Evolutionary conservation across 2,888 invertebrate genomes (phyloP), one percentile per base, ranked within the genome.

Genomic region (Vanessa cardui): DNA sequence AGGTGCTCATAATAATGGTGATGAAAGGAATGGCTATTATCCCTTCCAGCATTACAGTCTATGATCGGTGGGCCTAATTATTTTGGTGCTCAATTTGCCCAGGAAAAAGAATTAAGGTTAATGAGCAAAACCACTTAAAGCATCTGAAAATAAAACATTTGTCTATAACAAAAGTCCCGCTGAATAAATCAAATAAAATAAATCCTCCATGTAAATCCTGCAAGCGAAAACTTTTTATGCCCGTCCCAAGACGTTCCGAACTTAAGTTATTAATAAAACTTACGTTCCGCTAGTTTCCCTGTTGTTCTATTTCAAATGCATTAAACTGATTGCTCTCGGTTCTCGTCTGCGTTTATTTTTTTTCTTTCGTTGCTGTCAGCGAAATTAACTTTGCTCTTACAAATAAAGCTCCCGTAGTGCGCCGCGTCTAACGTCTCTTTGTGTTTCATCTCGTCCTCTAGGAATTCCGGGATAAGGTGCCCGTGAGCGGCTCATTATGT

Each of bases 311-410:
- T 73, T 69, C 63, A 65, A 72, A 73, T 66, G 72, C 74, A 73
- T 73, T 72, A 73, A 69, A 72, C 64, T 67, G 72, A 74, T 73
- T 73, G 73, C 69, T 69, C 60, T 60, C 68, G 47, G 62, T 68
- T 31, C 58, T 44, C 21, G 20, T 54, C 33, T 64, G 63, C 15
- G 12, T 54, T 21, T 64, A 58, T 66, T 62, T 58, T 61, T 61
- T 58, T 61, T 39, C 60, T 52, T 50, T 59, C 26, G 54, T 59
- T 62, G 64, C 66, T 64, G 66, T 65, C 59, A 65, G 65, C 65
- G 46, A 60, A 65, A 65, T 65, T 65, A 60, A 47, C 65, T 65
- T 65, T 46, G 20, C 59, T 59, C 31, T 59, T 64, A 16, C 39
- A 54, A 65, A 65, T 54, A 20, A 60, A 60, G 46, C 52, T 58